A percentile compares a stretch with the other conserved stretches of the same genome.
These are phyloP conservation scores for Drosophila funebris DNA, from an alignment of 1,140 invertebrate genomes.

Conservation along the genomic window DNA sequence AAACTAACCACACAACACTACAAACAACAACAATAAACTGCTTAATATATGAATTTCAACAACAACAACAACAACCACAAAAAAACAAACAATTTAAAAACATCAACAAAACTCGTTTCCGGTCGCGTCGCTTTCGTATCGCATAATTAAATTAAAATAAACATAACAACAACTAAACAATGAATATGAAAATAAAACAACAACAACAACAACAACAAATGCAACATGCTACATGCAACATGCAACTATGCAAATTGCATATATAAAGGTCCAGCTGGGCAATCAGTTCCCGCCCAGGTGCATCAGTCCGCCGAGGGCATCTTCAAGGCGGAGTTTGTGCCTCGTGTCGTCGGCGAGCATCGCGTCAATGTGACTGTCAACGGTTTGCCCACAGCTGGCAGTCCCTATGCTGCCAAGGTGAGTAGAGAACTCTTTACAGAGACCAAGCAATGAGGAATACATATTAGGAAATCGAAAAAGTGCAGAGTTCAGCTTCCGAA, in stretches of 20 bases:
- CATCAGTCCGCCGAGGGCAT: constrained; percentile 90
- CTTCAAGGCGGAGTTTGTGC: constrained; percentile 94
- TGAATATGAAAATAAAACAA: constrained; percentile 33
- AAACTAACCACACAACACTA: constrained; percentile 56
- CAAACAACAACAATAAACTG: constrained; percentile 36
- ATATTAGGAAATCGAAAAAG: background rate
- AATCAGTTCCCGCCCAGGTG: constrained; percentile 94
- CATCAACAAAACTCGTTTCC: constrained; percentile 69
- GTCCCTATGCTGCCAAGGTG: constrained; percentile 95
- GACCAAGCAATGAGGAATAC: background rate
- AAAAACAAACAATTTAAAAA: constrained; percentile 45
- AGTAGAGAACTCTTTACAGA: constrained; percentile 9
- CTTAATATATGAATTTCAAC: constrained; percentile 60
- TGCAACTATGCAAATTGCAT: constrained; percentile 15
- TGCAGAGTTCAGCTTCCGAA: too few species aligned
- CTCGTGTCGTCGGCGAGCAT: constrained; percentile 94
- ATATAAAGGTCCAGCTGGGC: constrained; percentile 90
- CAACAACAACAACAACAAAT: constrained; percentile 34
- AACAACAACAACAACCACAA: constrained; percentile 44
- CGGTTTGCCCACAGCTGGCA: constrained; percentile 91
- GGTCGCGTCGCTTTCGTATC: constrained; percentile 51
- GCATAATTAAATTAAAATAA: constrained; percentile 41
- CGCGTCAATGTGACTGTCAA: constrained; percentile 93
- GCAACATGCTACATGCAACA: constrained; percentile 13
- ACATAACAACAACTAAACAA: constrained; percentile 44